A percentile compares a stretch with the other conserved stretches of the same genome.
Conservation (phyloP, 2,888 invertebrate species). For the Rhagium mordax region DNA sequence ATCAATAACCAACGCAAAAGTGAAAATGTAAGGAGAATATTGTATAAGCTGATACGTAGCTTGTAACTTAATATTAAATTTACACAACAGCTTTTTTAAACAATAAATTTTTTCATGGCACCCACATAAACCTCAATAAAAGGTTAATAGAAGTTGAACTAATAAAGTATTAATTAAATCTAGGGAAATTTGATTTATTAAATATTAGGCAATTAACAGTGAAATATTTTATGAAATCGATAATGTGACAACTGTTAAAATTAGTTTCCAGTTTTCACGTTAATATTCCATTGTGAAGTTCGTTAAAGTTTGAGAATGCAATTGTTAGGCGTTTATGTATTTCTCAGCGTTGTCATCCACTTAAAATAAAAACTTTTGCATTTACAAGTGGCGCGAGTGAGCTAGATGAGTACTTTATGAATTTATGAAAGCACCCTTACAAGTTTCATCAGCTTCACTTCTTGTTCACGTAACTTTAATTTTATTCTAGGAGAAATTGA, state of each 20-base stretch:
- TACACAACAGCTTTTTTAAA: too few relatives aligned
- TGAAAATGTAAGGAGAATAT: too few relatives aligned
- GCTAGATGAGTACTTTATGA: constrained; percentile 1
- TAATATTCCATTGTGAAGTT: constrained; percentile 44
- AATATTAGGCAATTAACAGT: constrained; percentile 8
- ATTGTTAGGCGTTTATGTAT: constrained; percentile 43
- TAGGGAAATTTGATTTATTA: constrained; percentile 11
- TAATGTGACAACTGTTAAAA: constrained; percentile 27
- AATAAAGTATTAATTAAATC: constrained; percentile 11
- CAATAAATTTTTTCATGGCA: too few relatives aligned
- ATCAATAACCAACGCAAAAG: too few relatives aligned
- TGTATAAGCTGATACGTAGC: too few relatives aligned
- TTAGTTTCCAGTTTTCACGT: constrained; percentile 44
- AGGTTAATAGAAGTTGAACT: background rate
- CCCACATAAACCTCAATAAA: background rate
- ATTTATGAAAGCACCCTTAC: background rate
- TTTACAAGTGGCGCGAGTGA: background rate
- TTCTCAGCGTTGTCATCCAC: constrained; percentile 22
- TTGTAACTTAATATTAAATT: too few relatives aligned
- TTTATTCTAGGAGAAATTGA: background rate
- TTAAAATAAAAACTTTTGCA: constrained; percentile 28
- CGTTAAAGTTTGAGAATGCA: constrained; percentile 42
- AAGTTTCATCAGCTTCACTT: background rate
- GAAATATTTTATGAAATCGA: constrained; percentile 24
- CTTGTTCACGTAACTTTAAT: background rate